Percentiles rank a stretch among this genome's conserved stretches.
Conservation (phyloP, 2,888 invertebrate genomes). For the Chymomyza fuscimana region DNA sequence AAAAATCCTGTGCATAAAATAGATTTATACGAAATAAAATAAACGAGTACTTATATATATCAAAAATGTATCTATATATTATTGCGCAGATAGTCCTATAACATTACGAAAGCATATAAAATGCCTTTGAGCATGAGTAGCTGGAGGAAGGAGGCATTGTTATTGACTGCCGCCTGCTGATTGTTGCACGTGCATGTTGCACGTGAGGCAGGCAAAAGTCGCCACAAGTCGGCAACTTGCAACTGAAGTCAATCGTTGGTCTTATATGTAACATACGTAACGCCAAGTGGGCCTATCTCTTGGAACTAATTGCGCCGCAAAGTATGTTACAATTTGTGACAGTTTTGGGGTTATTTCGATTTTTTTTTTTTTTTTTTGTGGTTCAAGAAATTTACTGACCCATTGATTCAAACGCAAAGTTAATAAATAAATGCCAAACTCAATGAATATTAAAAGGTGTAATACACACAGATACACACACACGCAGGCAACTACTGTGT, state of each 20-base stretch:
- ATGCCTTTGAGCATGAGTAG: neutral
- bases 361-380: neutral
- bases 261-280: too few species aligned
- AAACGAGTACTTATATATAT: neutral
- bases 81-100: too few species aligned
- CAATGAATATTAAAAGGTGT: conserved; percentile 52
- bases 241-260: neutral
- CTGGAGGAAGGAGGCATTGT: neutral
- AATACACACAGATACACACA: conserved; percentile 20
- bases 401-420: conserved; percentile 43
- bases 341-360: neutral
- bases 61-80: neutral
- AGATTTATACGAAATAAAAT: neutral
- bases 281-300: too few species aligned
- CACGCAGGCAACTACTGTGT: conserved; percentile 4
- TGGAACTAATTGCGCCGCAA: conserved; percentile 31
- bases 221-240: neutral
- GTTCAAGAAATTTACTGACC: neutral
- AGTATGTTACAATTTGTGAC: conserved; percentile 45
- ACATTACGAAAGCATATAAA: neutral
- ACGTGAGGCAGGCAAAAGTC: neutral
- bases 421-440: conserved; percentile 57
- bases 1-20: conserved; percentile 45
- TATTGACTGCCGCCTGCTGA: neutral
- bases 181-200: conserved; percentile 1